Percentiles rank a stretch among this genome's conserved stretches.
phyloP scores from a whole-genome alignment of 2,113 vertebrate genomes.

The Pseudopodoces humilis region DNA sequence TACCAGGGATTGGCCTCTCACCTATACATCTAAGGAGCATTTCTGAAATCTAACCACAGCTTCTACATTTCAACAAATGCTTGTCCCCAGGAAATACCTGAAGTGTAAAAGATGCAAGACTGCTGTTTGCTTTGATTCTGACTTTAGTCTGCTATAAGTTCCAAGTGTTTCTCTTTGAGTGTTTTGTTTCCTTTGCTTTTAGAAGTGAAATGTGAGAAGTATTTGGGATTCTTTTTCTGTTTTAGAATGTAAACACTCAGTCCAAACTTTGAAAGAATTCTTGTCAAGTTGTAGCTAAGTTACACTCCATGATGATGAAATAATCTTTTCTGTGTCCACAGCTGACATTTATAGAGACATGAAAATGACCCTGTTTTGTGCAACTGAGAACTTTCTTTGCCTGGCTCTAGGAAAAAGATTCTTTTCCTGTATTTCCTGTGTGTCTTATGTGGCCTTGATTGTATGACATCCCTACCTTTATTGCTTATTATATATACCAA shows the following conservation, averaged over 20 bases:
- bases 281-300: background rate
- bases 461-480: background rate
- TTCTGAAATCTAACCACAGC: conserved; percentile 21
- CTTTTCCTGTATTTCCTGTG: background rate
- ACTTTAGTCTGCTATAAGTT: conserved; percentile 18
- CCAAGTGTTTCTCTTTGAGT: conserved; percentile 17
- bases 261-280: background rate
- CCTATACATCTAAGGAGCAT: background rate
- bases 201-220: conserved; percentile 5
- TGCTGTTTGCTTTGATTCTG: conserved; percentile 46
- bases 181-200: conserved; percentile 18
- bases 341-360: background rate
- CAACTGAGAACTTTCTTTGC: background rate
- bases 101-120: conserved; percentile 23
- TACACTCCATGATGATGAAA: background rate
- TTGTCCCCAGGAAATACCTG: conserved; percentile 14
- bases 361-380: background rate
- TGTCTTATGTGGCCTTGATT: background rate
- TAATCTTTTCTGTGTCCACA: background rate
- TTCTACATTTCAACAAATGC: background rate
- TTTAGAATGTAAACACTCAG: background rate
- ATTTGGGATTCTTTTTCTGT: background rate
- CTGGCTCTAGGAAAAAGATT: background rate
- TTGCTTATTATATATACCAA: background rate
- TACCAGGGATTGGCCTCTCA: conserved; percentile 1